A percentile compares a stretch with the other conserved stretches of the same genome.
Evolutionary conservation across 1,140 invertebrate genomes (phyloP).

Genomic region (Atopsyche davidsoni): DNA sequence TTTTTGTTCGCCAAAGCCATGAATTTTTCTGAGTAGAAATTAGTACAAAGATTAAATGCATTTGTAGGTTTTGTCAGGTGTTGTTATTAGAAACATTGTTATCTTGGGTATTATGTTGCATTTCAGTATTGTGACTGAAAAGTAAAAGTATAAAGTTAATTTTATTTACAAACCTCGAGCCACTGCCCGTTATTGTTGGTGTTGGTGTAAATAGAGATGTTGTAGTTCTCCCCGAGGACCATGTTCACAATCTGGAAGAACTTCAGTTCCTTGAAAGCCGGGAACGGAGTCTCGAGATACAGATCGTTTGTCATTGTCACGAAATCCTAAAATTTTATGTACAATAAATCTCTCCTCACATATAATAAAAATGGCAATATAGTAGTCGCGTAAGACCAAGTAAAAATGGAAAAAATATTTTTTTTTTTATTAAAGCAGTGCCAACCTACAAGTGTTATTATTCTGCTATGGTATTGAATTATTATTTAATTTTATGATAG

Average conservation of each 20-base stretch:
- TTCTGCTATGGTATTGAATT: too few relatives aligned
- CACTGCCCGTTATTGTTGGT: slow-evolving; percentile 48
- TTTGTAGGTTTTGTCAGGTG: too few relatives aligned
- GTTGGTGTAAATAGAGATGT: slow-evolving; percentile 47
- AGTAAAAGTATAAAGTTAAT: neutral
- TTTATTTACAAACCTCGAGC: slow-evolving; percentile 47
- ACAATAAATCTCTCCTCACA: neutral
- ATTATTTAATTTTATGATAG: too few relatives aligned
- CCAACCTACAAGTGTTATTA: too few relatives aligned
- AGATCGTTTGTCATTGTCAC: slow-evolving; percentile 62
- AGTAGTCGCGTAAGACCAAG: neutral
- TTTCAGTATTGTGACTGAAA: neutral
- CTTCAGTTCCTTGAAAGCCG: slow-evolving; percentile 50
- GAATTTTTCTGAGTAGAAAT: too few relatives aligned
- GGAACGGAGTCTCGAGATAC: slow-evolving; percentile 58
- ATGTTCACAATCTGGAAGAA: slow-evolving; percentile 55
- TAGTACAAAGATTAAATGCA: too few relatives aligned
- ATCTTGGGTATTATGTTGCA: too few relatives aligned
- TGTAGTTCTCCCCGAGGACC: slow-evolving; percentile 50
- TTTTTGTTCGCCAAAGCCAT: too few relatives aligned
- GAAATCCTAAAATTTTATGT: slow-evolving; percentile 45
- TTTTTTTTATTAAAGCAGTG: too few relatives aligned
- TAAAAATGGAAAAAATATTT: neutral
- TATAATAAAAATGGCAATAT: neutral
- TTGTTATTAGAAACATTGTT: too few relatives aligned